Percentiles rank a stretch among this genome's conserved stretches.
These are phyloP conservation scores for Syrphus vitripennis DNA, from an alignment of 2,888 invertebrate species.

Conservation along the genomic window DNA sequence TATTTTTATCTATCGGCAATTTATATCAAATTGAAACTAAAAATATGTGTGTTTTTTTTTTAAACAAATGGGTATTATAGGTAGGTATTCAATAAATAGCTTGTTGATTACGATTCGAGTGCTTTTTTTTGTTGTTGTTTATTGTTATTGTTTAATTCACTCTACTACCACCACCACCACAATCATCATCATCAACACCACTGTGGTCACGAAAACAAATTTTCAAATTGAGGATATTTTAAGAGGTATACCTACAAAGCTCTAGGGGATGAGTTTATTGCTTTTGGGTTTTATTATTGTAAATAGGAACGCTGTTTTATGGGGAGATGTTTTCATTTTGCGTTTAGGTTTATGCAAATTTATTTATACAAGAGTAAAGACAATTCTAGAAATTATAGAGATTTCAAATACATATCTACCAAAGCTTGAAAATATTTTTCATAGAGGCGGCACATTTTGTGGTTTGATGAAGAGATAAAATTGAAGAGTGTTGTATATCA, in stretches of 20 bases:
- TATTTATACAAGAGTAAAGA: neutral
- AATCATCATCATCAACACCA: neutral
- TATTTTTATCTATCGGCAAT: neutral
- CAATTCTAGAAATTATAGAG: neutral
- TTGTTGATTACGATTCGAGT: slow-evolving; percentile 55
- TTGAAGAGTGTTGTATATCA: too few species aligned
- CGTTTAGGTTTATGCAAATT: neutral
- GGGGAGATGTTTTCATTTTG: neutral
- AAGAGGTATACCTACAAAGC: neutral
- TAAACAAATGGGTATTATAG: neutral
- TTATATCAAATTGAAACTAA: neutral
- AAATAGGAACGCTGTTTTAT: neutral
- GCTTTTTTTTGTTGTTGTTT: too few species aligned
- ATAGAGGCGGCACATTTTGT: neutral
- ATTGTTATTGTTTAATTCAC: neutral
- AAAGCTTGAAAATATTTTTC: neutral
- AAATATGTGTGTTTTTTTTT: neutral
- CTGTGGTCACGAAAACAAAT: slow-evolving; percentile 48
- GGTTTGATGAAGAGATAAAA: neutral
- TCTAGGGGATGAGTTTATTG: neutral
- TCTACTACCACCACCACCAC: neutral
- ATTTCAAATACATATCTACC: neutral
- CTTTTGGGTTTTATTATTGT: neutral
- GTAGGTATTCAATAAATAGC: neutral
- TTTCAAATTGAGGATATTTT: neutral